Evolutionary conservation across 2,113 vertebrate species (phyloP), one percentile per base, ranked within the genome.

Genomic region (Synchiropus splendidus): DNA sequence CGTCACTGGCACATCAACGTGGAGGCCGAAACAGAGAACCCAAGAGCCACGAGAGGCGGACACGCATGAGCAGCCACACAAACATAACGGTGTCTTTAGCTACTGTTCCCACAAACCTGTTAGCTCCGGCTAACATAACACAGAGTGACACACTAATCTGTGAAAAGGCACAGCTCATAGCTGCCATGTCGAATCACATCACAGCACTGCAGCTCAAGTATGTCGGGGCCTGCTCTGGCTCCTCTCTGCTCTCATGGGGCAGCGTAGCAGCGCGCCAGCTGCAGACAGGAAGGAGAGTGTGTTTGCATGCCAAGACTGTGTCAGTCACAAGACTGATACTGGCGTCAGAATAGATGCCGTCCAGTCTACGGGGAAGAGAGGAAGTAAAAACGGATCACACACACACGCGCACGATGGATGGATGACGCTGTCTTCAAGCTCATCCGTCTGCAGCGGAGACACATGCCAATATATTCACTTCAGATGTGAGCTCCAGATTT

Each of bases 351-450:
- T 43, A 46, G 33, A 35, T 36, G 43, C 47, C 57, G 50, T 35
- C 54, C 45, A 75, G 49, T 61, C 45, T 38, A 61, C 41, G 36
- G 37, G 45, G 42, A 13, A 62, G 35, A 30, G 15, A 35, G 32
- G 38, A 14, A 11, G 42, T 70, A 58, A 74, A 70, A 70, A 49
- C 39, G 58, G 60, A 77, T 73, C 58, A 72, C 63, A 76, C 75
- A 73, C 51, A 61, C 64, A 77, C 73, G 61, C 63, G 67, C 64
- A 65, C 51, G 63, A 33, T 39, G 46, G 36, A 34, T 21, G 45
- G 18, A 54, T 15, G 37, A 54, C 48, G 47, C 17, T 16, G 61
- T 54, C 50, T 49, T 47, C 70, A 69, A 69, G 53, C 55, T 13
- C 53, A 68, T 79, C 68, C 55, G 66, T 77, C 62, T 61, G 36